Percentiles rank a stretch among this genome's conserved stretches.
These are phyloP conservation scores for Poeciliopsis presidionis DNA, from an alignment of 2,797 vertebrate genomes.

Conservation along the genomic window DNA sequence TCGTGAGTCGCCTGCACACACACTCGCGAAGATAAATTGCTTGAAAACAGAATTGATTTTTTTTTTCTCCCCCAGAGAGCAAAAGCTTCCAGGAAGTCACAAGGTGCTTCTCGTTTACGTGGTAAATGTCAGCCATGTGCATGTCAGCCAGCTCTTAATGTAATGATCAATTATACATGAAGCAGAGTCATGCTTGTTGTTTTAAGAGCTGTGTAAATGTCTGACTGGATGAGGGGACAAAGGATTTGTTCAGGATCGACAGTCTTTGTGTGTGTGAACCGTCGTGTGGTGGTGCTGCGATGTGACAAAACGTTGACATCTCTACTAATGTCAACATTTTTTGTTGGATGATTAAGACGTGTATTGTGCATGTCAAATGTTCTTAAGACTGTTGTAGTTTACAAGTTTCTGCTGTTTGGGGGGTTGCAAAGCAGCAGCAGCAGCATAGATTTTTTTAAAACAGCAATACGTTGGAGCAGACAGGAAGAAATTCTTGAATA, in stretches of 20 bases:
- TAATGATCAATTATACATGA: slow-evolving; percentile 37
- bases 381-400: neutral
- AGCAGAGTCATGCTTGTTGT: slow-evolving; percentile 41
- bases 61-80: neutral
- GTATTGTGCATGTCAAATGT: too few relatives aligned
- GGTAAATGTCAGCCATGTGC: slow-evolving; percentile 38
- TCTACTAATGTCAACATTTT: too few relatives aligned
- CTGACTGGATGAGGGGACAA: neutral
- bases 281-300: neutral
- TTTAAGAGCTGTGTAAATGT: slow-evolving; percentile 3
- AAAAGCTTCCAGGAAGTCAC: slow-evolving; percentile 45
- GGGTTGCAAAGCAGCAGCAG: too few relatives aligned
- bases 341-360: too few relatives aligned
- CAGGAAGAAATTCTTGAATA: too few relatives aligned
- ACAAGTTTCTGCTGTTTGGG: too few relatives aligned
- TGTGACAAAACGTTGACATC: neutral
- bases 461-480: too few relatives aligned
- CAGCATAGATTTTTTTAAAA: too few relatives aligned
- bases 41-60: neutral
- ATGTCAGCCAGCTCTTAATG: slow-evolving; percentile 37
- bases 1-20: neutral
- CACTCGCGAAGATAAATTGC: neutral
- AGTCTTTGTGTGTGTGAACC: neutral
- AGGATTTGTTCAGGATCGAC: neutral
- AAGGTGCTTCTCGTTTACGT: slow-evolving; percentile 19